phyloP scores from a whole-genome alignment of 2,888 invertebrate genomes.

The Monochamus alternatus region DNA sequence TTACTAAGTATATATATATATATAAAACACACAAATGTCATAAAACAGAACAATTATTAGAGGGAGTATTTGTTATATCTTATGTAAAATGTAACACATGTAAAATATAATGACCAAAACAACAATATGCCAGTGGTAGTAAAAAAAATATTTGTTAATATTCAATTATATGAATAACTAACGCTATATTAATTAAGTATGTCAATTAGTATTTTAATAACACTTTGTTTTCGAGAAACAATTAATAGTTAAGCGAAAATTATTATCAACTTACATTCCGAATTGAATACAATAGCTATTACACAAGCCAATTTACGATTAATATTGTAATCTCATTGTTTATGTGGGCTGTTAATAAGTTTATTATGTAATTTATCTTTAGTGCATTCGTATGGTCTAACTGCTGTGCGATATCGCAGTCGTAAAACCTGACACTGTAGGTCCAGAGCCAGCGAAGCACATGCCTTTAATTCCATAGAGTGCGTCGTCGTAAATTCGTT shows the following conservation, averaged over 20 bases:
- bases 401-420: neutral
- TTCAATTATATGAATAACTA: too few relatives aligned
- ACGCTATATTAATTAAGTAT: too few relatives aligned
- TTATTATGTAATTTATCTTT: slow-evolving; percentile 6
- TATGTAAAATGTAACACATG: too few relatives aligned
- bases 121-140: too few relatives aligned
- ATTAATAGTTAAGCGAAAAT: neutral
- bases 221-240: neutral
- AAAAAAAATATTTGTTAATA: too few relatives aligned
- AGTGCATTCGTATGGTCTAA: slow-evolving; percentile 3
- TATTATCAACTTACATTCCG: neutral
- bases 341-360: neutral
- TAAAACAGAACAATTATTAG: too few relatives aligned
- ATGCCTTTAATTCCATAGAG: neutral
- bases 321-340: slow-evolving; percentile 11
- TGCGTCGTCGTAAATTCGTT: neutral
- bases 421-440: neutral
- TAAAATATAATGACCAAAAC: too few relatives aligned
- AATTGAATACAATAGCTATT: slow-evolving; percentile 4
- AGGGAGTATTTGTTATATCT: too few relatives aligned
- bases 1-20: too few relatives aligned
- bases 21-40: too few relatives aligned
- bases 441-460: neutral
- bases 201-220: too few relatives aligned
- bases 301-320: neutral